phyloP scores from a whole-genome alignment of 1,140 invertebrate genomes.

The Oreohelix idahoensis region DNA sequence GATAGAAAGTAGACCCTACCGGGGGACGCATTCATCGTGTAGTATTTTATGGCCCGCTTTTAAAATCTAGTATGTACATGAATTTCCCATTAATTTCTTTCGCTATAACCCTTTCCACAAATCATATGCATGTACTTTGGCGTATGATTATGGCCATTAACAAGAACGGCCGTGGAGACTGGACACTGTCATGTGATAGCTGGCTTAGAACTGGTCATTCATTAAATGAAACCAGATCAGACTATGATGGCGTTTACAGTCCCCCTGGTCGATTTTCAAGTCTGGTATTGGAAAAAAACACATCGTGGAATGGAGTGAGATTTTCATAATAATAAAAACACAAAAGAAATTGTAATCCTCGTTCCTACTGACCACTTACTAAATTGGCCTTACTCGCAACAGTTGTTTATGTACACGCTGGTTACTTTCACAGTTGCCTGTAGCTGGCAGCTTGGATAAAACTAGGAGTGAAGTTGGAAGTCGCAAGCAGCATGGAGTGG shows the following conservation, averaged over 20 bases:
- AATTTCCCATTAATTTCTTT: not conserved
- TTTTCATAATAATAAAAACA: too few species aligned
- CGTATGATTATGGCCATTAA: not conserved
- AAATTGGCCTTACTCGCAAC: too few species aligned
- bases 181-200: slow-evolving; percentile 5
- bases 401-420: too few species aligned
- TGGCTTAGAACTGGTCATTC: not conserved
- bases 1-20: not conserved
- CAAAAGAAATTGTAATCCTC: too few species aligned
- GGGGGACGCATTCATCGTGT: not conserved
- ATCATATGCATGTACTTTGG: not conserved
- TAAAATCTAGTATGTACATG: not conserved
- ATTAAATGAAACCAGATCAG: not conserved
- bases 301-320: too few species aligned
- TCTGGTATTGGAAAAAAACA: too few species aligned
- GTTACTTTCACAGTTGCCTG: too few species aligned
- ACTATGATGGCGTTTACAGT: not conserved
- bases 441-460: too few species aligned
- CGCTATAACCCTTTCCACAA: not conserved
- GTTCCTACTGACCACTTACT: too few species aligned
- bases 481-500: too few species aligned
- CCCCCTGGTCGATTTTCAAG: too few species aligned
- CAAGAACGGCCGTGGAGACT: not conserved
- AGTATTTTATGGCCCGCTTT: not conserved
- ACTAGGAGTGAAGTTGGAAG: too few species aligned